Evolutionary conservation across 2,113 vertebrate genomes (phyloP), one percentile per base, ranked within the genome.

Genomic region (Cynocephalus volans): DNA sequence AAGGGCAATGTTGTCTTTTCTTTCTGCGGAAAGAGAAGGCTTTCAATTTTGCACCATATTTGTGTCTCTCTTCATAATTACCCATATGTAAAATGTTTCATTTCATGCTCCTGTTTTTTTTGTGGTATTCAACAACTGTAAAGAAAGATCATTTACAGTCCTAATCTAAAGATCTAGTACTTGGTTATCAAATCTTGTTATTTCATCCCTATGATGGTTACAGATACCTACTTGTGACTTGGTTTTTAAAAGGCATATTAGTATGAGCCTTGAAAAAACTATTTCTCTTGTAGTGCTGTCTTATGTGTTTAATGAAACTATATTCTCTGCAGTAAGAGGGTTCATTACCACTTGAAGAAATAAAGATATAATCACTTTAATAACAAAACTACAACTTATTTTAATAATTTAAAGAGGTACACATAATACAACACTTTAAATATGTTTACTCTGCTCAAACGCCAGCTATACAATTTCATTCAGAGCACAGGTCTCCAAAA

Each of bases 1-100:
- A 98, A 98, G 98, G 98, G 97, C 98, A 98, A 98, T 98, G 97
- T 97, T 98, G 97, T 98, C 97, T 98, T 98, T 98, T 98, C 97
- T 98, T 90, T 98, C 26, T 50, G 90, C 98, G 95, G 95, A 92
- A 94, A 97, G 91, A 97, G 95, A 98, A 97, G 95, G 89, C 36
- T 73, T 94, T 97, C 84, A 97, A 86, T 62, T 97, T 96, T 83
- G 93, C 69, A 98, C 95, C 96, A 97, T 93, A 98, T 98, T 97
- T 98, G 96, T 96, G 91, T 95, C 95, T 97, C 62, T 98, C 82
- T 92, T 96, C 58, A 52, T 85, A 97, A 97, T 98, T 95, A 92
- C 26, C 97, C 97, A 96, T 97, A 91, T 95, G 95, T 91, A 97
- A 97, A 97, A 93, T 97, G 76, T 79, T 97, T 95, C 85, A 88